Percentiles rank a stretch among this genome's conserved stretches.
Evolutionary conservation across 2,113 vertebrate species (phyloP).

Genomic region (Laticauda laticaudata): DNA sequence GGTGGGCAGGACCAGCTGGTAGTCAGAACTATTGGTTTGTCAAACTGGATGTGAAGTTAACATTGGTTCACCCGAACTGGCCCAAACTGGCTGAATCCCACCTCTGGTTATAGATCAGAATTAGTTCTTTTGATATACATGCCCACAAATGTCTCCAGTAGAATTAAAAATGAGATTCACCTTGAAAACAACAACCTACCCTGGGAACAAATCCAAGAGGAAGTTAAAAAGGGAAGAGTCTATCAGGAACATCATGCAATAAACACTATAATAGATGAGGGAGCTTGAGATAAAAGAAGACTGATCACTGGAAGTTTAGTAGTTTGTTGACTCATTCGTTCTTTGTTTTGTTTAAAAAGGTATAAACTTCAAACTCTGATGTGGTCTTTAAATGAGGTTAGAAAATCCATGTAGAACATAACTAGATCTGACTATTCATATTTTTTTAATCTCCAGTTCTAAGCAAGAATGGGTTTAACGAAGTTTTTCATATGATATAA

Average conservation of each 20-base stretch:
- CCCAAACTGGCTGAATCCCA: too few relatives aligned
- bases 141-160: neutral
- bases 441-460: neutral
- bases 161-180: neutral
- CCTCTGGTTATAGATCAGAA: neutral
- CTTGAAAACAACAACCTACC: neutral
- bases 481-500: neutral
- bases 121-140: neutral
- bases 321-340: neutral
- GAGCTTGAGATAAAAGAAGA: slow-evolving; percentile 11
- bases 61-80: too few relatives aligned
- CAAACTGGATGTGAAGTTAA: too few relatives aligned
- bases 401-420: neutral
- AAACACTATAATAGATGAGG: neutral
- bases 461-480: neutral
- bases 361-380: neutral
- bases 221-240: neutral
- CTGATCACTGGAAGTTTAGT: neutral
- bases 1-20: too few relatives aligned
- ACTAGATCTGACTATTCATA: neutral
- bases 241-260: neutral
- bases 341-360: neutral
- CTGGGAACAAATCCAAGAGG: neutral
- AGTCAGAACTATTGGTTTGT: too few relatives aligned
- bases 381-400: neutral